Base-by-base conservation (phyloP, 2,888 invertebrate species). In the Parascotia fuliginaria region DNA sequence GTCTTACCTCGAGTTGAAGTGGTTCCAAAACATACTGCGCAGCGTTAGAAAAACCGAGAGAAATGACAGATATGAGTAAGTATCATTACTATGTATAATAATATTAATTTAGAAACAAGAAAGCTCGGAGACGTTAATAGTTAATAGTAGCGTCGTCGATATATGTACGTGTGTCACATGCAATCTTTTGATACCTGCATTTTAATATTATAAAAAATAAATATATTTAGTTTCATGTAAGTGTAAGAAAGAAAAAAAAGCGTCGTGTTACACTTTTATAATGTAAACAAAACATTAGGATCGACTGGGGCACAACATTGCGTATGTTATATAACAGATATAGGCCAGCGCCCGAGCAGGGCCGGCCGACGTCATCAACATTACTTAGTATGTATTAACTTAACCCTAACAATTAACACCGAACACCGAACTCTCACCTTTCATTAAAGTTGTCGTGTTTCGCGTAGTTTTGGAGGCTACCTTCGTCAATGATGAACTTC, bases 1-100 rank as follows among this genome's bases (percentile, higher is more conserved):
- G 60, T 95, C 97, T 98, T 98, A 98, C 98, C 98, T 98, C 95
- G 97, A 96, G 93, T 98, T 98, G 97, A 98, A 98, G 96, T 98
- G 97, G 95, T 97, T 98, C 98, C 98, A 98, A 96, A 98, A 98
- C 95, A 97, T 96, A 97, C 98, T 98, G 96, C 94, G 96, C 95
- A 95, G 96, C 96, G 94, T 94, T 93, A 94, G 94, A 93, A 93
- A 69, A 93, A 95, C 94, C 94, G 94, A 94, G 89, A 94, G 94
- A 94, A 94, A 94, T 92, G 88, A 93, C 92, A 94, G 78, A 86
- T 11, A 88, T 87, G 74, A 88, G 82, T 89, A 79, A 87, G 81
- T 87, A 81, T 78, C 77, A 81, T 86, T 81, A 77, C 81, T 79
- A 77, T 77, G 73, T 77, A 69, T 73, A 70, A 69, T 70, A 76